Conservation (phyloP, 1,140 invertebrate genomes). For the Drosophila bifasciata region DNA sequence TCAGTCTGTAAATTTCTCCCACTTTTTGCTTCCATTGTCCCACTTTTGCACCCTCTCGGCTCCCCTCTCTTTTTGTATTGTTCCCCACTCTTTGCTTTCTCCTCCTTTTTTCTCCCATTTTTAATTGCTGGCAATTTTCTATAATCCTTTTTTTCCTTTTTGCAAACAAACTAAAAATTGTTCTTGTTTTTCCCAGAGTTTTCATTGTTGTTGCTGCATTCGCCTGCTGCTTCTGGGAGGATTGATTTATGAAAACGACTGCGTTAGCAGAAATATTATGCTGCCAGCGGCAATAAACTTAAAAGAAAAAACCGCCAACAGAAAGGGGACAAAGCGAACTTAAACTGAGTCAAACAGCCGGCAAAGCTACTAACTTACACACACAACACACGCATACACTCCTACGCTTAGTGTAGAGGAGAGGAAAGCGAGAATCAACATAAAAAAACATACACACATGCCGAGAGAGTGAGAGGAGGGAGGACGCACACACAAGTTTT, state of each 20-base stretch:
- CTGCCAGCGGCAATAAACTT: too few relatives aligned
- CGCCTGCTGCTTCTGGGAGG: slow-evolving; percentile 7
- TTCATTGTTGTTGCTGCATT: slow-evolving; percentile 60
- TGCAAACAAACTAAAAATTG: slow-evolving; percentile 76
- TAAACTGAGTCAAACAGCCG: slow-evolving; percentile 76
- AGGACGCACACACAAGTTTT: slow-evolving; percentile 5
- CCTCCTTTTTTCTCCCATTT: slow-evolving; percentile 21
- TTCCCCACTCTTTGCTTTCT: not conserved
- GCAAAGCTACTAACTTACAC: slow-evolving; percentile 77
- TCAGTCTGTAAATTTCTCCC: slow-evolving; percentile 30
- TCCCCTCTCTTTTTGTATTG: slow-evolving; percentile 1
- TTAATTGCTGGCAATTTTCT: slow-evolving; percentile 81
- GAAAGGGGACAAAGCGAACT: slow-evolving; percentile 53
- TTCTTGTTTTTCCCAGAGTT: slow-evolving; percentile 62
- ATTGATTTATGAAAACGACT: too few relatives aligned
- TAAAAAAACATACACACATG: slow-evolving; percentile 20
- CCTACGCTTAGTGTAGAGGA: too few relatives aligned
- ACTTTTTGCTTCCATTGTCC: not conserved
- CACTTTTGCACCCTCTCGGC: slow-evolving; percentile 9
- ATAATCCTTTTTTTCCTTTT: slow-evolving; percentile 80
- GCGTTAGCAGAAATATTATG: too few relatives aligned
- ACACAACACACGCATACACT: slow-evolving; percentile 22
- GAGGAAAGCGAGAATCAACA: too few relatives aligned
- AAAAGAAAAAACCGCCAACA: too few relatives aligned
- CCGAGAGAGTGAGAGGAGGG: not conserved